A percentile compares a stretch with the other conserved stretches of the same genome.
These are phyloP conservation scores for Drosophila nr. perissopoda DNA, from an alignment of 2,888 invertebrate species.

Conservation along the genomic window DNA sequence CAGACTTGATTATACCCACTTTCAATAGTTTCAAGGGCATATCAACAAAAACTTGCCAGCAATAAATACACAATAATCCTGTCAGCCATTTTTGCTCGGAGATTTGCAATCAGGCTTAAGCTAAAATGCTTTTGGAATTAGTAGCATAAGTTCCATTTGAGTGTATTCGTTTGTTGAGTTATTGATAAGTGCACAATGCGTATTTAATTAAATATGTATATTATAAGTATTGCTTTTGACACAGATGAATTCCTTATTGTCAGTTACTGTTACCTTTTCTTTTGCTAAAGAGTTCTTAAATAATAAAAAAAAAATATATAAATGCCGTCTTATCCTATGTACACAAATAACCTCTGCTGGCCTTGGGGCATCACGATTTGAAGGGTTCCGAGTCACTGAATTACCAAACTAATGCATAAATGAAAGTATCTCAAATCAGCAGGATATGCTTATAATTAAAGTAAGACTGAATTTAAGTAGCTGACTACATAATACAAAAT, in stretches of 20 bases:
- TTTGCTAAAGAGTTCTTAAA: not conserved
- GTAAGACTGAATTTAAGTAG: not conserved
- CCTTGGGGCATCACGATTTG: not conserved
- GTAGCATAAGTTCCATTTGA: not conserved
- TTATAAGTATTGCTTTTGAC: not conserved
- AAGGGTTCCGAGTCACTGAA: not conserved
- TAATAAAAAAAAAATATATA: not conserved
- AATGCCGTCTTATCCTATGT: not conserved
- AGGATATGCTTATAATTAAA: not conserved
- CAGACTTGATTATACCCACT: not conserved
- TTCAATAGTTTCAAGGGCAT: not conserved
- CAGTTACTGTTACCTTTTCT: not conserved
- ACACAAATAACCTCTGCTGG: not conserved
- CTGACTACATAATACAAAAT: not conserved
- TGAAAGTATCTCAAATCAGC: not conserved
- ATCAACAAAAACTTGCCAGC: not conserved
- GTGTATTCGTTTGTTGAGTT: not conserved
- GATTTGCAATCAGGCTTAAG: not conserved
- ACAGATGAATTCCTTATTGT: not conserved
- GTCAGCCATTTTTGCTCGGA: not conserved
- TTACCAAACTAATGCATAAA: slow-evolving; percentile 1
- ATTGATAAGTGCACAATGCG: not conserved
- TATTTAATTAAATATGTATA: not conserved
- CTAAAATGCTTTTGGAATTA: not conserved
- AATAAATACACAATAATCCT: not conserved